Base-by-base conservation (phyloP, 2,797 vertebrate species). In the Myotis myotis region DNA sequence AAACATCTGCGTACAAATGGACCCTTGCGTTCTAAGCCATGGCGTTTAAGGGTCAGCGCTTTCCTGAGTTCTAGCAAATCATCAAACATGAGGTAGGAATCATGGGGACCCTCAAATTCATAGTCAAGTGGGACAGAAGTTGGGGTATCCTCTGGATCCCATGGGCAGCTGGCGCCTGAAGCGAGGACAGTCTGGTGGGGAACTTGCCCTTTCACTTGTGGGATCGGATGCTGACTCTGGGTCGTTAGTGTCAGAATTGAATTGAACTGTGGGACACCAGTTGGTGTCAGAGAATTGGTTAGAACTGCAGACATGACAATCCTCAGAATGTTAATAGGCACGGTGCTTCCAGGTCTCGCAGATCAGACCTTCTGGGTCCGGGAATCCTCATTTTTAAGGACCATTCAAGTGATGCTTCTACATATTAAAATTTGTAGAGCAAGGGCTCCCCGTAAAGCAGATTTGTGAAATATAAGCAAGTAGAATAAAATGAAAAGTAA, bases 391-490 rank as follows among this genome's bases (percentile, higher is more conserved):
- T 23, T 13, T 79, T 76, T 2, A 38, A 49, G 28, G 38, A 49
- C 3, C 2, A 3, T 8, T 11, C 47, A 6, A 6, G 36, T 11
- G 70, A 30, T 2, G 36, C 20, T 33, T 8, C 25, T 0, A 3
- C 5, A 16, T 20, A 9, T 28, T 23, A n/a, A 60, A 60, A 82
- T 79, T 30, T 6, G 71, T n/a, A 64, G 53, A 68, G 71, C 36
- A 12, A 6, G 25, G 2, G 44, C 16, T 28, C 1, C 4, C 3
- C 5, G 30, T 30, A 62, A 36, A 30, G 19, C 13, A 22, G 33
- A 5, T 49, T 53, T 30, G 5, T 36, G 11, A 60, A 60, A 44
- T 0, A 9, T 0, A 64, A 30, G 36, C 25, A 11, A 38, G 25
- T 9, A 20, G 57, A 36, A 19, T 0, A 30, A 66, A 64, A 6